These are phyloP conservation scores for Epinotia brunnichana DNA, from an alignment of 2,888 invertebrate genomes.

Conservation along the genomic window DNA sequence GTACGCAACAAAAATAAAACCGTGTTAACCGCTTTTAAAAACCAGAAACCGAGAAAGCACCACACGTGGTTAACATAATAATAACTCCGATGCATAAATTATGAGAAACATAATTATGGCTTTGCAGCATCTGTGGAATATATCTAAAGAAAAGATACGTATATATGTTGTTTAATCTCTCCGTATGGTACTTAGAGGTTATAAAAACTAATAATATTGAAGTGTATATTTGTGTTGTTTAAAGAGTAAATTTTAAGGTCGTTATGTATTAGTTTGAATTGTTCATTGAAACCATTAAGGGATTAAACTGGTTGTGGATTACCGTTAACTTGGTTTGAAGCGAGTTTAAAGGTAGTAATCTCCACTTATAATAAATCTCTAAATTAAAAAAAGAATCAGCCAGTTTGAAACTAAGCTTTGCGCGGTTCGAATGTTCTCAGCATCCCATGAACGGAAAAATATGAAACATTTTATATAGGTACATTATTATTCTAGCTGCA, in stretches of 20 bases:
- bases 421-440: too few relatives aligned
- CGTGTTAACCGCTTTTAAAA: constrained; percentile 20
- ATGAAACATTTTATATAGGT: too few relatives aligned
- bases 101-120: constrained; percentile 67
- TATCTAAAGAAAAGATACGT: constrained; percentile 61
- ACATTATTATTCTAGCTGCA: too few relatives aligned
- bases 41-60: constrained; percentile 55
- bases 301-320: constrained; percentile 29
- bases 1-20: constrained; percentile 18
- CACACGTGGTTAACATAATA: constrained; percentile 66
- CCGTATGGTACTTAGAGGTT: constrained; percentile 48
- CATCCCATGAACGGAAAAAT: too few relatives aligned
- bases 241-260: constrained; percentile 38
- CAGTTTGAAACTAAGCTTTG: too few relatives aligned
- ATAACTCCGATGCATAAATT: constrained; percentile 75
- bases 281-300: constrained; percentile 46
- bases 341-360: constrained; percentile 10
- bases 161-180: constrained; percentile 67
- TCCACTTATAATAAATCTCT: too few relatives aligned
- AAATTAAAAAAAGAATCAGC: too few relatives aligned
- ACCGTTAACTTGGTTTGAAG: constrained; percentile 27
- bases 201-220: constrained; percentile 49
- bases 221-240: constrained; percentile 45
- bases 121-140: constrained; percentile 71
- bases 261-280: constrained; percentile 40